Evolutionary conservation across 2,888 invertebrate genomes (phyloP).

Genomic region (Clusia tigrina): DNA sequence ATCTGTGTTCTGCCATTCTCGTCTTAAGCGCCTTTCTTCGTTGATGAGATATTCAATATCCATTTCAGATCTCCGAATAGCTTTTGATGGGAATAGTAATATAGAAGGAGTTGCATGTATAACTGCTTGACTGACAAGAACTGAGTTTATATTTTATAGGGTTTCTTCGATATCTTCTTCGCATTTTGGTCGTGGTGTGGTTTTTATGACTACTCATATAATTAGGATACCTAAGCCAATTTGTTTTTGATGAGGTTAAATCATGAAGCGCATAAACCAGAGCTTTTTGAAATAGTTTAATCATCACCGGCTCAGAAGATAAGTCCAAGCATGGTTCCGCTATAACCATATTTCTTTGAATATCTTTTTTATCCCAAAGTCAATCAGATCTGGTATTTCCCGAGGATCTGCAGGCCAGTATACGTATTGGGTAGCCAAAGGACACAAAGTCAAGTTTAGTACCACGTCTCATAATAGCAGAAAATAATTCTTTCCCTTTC

Average conservation of each 20-base stretch:
- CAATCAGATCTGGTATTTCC: neutral
- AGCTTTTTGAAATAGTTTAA: no score
- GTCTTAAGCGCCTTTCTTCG: neutral
- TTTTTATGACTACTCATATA: neutral
- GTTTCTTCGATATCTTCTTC: neutral
- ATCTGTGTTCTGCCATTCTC: neutral
- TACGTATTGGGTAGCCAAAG: neutral
- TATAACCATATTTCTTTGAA: neutral
- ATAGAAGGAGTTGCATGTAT: neutral
- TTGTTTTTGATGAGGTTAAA: neutral
- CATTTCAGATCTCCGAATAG: no score
- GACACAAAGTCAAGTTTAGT: neutral
- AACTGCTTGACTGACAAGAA: neutral
- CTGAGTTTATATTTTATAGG: neutral
- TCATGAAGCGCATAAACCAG: neutral
- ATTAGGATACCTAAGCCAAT: neutral
- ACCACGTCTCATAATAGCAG: neutral
- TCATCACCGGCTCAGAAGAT: neutral
- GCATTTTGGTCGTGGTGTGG: neutral
- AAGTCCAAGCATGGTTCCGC: neutral
- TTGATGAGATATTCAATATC: neutral
- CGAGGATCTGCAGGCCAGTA: neutral
- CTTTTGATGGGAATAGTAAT: neutral
- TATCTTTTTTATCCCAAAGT: neutral
- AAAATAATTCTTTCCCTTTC: neutral